phyloP scores from a whole-genome alignment of 2,113 vertebrate species.

The Triplophysa siluroides region DNA sequence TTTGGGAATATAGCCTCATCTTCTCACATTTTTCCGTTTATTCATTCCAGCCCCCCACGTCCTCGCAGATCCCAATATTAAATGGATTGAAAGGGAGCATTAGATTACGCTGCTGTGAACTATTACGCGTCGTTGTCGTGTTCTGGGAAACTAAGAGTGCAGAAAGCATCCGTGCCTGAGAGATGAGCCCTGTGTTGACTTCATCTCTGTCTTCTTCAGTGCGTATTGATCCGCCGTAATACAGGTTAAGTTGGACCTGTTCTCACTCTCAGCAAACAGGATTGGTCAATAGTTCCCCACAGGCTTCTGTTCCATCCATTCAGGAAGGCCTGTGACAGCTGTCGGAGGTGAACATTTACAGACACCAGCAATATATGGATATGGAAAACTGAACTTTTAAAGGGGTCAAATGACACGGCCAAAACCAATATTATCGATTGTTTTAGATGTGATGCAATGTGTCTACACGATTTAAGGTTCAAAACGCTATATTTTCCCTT shows the following conservation, averaged over 20 bases:
- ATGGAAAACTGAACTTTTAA: background rate
- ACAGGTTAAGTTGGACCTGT: conserved; percentile 74
- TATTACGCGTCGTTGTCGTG: background rate
- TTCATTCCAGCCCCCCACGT: background rate
- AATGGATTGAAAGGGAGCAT: conserved; percentile 5
- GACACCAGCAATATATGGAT: background rate
- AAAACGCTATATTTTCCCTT: no score
- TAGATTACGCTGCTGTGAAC: conserved; percentile 23
- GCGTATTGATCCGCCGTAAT: conserved; percentile 68
- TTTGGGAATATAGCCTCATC: background rate
- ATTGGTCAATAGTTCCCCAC: conserved; percentile 67
- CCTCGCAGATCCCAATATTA: background rate
- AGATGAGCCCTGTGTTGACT: conserved; percentile 66
- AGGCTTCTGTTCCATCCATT: conserved; percentile 61
- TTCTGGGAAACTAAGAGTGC: conserved; percentile 54
- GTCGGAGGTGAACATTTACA: conserved; percentile 52
- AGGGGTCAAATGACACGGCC: no score
- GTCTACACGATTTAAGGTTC: no score
- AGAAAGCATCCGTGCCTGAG: conserved; percentile 51
- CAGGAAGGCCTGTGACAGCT: conserved; percentile 46
- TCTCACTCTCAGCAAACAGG: conserved; percentile 71
- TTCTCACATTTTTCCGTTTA: background rate
- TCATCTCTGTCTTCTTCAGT: conserved; percentile 66
- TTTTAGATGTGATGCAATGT: no score
- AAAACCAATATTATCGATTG: no score